Evolutionary conservation across 2,797 vertebrate species (phyloP), one percentile per base, ranked within the genome.

Genomic region (Molossus alvarezi): DNA sequence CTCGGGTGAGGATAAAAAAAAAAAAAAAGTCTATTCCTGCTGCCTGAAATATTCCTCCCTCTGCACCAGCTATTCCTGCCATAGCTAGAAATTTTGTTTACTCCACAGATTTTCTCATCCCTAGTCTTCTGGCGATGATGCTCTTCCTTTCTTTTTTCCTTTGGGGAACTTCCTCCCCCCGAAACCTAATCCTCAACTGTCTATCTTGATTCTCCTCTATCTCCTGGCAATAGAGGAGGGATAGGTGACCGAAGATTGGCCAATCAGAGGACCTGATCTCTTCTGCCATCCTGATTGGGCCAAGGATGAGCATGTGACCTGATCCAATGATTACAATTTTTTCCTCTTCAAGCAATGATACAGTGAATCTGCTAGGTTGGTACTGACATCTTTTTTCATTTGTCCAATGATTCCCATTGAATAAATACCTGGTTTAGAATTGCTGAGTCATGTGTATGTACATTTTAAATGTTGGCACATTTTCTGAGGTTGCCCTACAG

Each of bases 391-490:
- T 73, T 57, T 80, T 84, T 90, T 62, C 51, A 84, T 88, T 69
- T 90, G 62, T 55, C 33, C 80, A 91, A 23, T 91, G 21, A 58
- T 88, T 88, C 12, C 67, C n/a, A 64, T 53, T 41, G 37, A 41
- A 85, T 60, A 83, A 95, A 80, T 51, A 4, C 12, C 57, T 88
- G 11, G 25, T 87, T 90, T 95, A 55, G 33, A 85, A 89, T n/a
- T 53, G 58, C 33, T 25, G 13, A 62, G 69, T 93, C 58, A 25
- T 6, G 6, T 0, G 2, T 62, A 14, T 21, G n/a, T 41, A 11
- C 27, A 48, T 72, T 92, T 94, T 88, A 27, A 91, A 92, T 27
- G 20, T 10, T 9, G 27, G 53, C 5, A 79, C 58, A 45, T 92
- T 91, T 94, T 21, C 18, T 94, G 48, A 58, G 11, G 58, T 86